A percentile compares a stretch with the other conserved stretches of the same genome.
phyloP scores from a whole-genome alignment of 2,113 vertebrate genomes.

The Spea multiplicata region DNA sequence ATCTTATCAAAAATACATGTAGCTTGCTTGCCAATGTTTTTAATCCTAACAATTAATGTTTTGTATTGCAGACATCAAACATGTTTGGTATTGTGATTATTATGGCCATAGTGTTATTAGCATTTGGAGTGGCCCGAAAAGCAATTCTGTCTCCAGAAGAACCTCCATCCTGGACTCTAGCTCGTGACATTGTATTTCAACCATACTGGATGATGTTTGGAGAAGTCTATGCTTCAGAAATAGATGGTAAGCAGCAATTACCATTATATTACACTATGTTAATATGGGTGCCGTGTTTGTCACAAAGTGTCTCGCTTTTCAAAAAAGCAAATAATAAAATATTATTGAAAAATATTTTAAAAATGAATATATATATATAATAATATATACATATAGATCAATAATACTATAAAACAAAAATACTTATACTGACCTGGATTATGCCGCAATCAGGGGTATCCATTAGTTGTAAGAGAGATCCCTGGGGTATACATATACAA shows the following conservation, averaged over 20 bases:
- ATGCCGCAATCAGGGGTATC: too few species aligned
- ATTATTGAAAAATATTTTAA: too few species aligned
- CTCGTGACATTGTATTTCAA: conserved; percentile 85
- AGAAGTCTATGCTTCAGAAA: conserved; percentile 88
- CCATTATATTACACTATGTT: too few species aligned
- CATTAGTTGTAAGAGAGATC: too few species aligned
- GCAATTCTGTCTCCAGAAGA: conserved; percentile 87
- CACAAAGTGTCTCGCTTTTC: too few species aligned
- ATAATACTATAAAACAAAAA: too few species aligned
- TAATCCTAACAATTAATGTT: background rate
- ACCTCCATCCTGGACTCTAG: conserved; percentile 84
- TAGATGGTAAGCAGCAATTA: conserved; percentile 70
- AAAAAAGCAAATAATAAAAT: too few species aligned
- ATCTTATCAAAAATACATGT: background rate
- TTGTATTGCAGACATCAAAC: conserved; percentile 78
- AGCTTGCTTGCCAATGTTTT: background rate
- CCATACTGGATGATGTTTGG: conserved; percentile 99
- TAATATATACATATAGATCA: too few species aligned
- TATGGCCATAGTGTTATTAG: conserved; percentile 93
- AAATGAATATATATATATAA: too few species aligned
- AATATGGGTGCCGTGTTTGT: too few species aligned
- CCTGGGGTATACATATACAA: too few species aligned
- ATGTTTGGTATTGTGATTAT: conserved; percentile 98
- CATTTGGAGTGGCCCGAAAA: conserved; percentile 91
- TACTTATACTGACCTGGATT: too few species aligned